Base-by-base conservation (phyloP, 1,140 invertebrate species). In the Mylabris phalerata region DNA sequence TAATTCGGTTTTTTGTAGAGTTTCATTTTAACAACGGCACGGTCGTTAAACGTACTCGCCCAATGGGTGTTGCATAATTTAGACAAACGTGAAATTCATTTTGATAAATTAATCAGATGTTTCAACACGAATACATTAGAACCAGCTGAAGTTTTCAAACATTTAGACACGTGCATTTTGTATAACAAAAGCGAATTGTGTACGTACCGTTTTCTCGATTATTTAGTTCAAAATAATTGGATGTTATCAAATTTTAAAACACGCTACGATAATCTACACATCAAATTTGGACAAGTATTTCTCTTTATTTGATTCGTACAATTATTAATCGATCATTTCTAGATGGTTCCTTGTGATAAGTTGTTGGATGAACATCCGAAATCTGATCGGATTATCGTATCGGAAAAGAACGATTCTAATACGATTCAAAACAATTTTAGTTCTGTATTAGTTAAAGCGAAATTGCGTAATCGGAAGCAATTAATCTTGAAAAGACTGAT, bases 201-300 rank as follows among this genome's bases (percentile, higher is more conserved):
- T 62, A 71, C 74, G 50, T 84, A 79, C 67, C 75, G 81, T 57
- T 69, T 86, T 54, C 69, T 86, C 24, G 76, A 82, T 60, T 77
- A 75, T 59, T 71, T 86, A 52, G 74, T 78, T 56, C 78, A 81
- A 57, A 80, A 80, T 65, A 75, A 76, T 57, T 74, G 83, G 60
- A 74, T 79, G 50, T 68, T 80, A 11, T 73, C 75, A 25, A 79
- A 79, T 48, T 82, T 80, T 62, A 73, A 75, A 49, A 73, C 72
- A 44, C 70, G 71, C 55, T 83, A 82, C 70, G 74, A 77, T 54
- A 70, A 73, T 4, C 61, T 84, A 19, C 75, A 80, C 55, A 67
- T 74, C 10, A 77, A 80, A 67, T 82, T 71, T 64, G 69, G 67
- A 60, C 71, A 72, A 62, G 71, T 74, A 67, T 39, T 43, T 58